Conservation (phyloP, 2,797 vertebrate species). For the Furcifer pardalis region DNA sequence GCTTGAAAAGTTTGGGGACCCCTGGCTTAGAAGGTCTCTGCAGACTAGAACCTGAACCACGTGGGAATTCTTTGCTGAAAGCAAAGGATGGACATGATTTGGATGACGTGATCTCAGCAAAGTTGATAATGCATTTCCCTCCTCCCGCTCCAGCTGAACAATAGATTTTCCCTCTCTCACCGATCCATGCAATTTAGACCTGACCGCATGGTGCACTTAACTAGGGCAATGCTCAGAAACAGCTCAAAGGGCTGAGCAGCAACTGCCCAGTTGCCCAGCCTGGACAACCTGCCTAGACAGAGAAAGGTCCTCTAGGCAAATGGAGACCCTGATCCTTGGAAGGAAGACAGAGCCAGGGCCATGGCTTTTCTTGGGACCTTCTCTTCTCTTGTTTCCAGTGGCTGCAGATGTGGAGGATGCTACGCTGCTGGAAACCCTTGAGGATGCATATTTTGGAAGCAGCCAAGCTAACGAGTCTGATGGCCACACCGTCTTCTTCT, state of each 20-base stretch:
- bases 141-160: fast-evolving
- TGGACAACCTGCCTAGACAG: fast-evolving
- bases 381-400: neutral
- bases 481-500: slow-evolving; percentile 62
- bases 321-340: neutral
- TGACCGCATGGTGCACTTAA: neutral
- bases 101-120: neutral
- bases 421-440: neutral
- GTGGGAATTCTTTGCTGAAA: neutral
- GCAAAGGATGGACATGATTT: fast-evolving
- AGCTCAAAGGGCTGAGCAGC: neutral
- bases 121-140: neutral
- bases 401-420: slow-evolving; percentile 22
- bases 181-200: fast-evolving
- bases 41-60: no score
- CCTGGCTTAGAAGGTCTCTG: no score
- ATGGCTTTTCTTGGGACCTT: slow-evolving; percentile 56
- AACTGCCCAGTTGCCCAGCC: fast-evolving
- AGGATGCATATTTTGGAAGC: slow-evolving; percentile 1
- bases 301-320: neutral
- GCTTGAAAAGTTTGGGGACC: no score
- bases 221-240: neutral
- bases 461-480: slow-evolving; percentile 53
- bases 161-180: slow-evolving; percentile 1
- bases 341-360: neutral